Conservation (phyloP, 2,888 invertebrate genomes). For the Oegoconia quadripuncta region DNA sequence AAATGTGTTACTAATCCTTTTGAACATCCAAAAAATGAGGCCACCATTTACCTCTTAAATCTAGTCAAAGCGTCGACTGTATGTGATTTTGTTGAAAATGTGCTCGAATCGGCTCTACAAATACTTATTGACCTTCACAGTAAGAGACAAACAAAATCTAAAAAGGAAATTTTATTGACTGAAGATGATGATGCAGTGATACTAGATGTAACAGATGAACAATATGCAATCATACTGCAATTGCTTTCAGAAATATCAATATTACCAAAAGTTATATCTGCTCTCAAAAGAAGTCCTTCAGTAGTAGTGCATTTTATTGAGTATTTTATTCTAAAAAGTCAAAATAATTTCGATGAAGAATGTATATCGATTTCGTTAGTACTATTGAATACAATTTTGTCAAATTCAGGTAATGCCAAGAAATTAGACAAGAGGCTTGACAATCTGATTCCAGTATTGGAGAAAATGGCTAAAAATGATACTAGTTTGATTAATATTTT, state of each 20-base stretch:
- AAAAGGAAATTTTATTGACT: slow-evolving; percentile 46
- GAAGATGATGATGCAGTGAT: slow-evolving; percentile 53
- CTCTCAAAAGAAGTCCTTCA: slow-evolving; percentile 61
- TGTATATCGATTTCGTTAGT: slow-evolving; percentile 62
- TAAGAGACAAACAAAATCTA: slow-evolving; percentile 32
- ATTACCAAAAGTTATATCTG: slow-evolving; percentile 55
- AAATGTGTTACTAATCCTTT: slow-evolving; percentile 36
- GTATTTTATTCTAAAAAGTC: slow-evolving; percentile 50
- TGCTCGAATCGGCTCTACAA: slow-evolving; percentile 50
- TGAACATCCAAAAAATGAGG: slow-evolving; percentile 36
- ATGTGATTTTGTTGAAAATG: slow-evolving; percentile 32
- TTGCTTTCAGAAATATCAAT: slow-evolving; percentile 72
- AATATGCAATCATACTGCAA: slow-evolving; percentile 68
- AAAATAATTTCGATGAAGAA: slow-evolving; percentile 45
- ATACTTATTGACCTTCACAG: slow-evolving; percentile 44
- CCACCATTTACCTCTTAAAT: slow-evolving; percentile 45
- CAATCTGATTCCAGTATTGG: slow-evolving; percentile 46
- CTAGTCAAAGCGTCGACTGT: slow-evolving; percentile 43
- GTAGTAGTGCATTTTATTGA: slow-evolving; percentile 70
- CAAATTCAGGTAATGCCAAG: slow-evolving; percentile 37
- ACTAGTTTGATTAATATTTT: slow-evolving; percentile 45
- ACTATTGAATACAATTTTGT: slow-evolving; percentile 59
- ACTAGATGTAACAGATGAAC: slow-evolving; percentile 45
- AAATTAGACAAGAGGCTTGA: slow-evolving; percentile 34
- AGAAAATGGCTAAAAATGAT: slow-evolving; percentile 37